Evolutionary conservation across 1,140 invertebrate genomes (phyloP), one percentile per base, ranked within the genome.

Genomic region (Scaptomyza hsui): DNA sequence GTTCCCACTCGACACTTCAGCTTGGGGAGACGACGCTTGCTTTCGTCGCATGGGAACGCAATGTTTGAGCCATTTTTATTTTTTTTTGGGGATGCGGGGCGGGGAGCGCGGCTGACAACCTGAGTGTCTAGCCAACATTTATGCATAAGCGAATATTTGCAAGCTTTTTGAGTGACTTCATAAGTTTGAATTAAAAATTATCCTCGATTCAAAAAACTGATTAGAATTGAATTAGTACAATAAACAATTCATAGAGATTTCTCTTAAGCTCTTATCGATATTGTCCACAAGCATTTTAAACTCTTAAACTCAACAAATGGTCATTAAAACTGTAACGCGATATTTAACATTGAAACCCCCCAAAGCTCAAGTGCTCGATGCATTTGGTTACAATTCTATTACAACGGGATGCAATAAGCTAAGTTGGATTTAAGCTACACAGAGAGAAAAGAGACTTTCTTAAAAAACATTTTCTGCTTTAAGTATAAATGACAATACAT

Each of bases 361-460:
- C 6, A 10, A 12, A 60, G 42, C 64, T 68, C 39, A 68, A 68
- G 64, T 52, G 57, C 13, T 35, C 4, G 10, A 15, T 48, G 12
- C 5, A 37, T 51, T 26, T 19, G 10, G 5, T n/a, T 39, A n/a
- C 44, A 7, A 51, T 51, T 51, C 6, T 13, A 13, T 16, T 12
- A 18, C 26, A 35, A 12, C 32, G 4, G 44, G 18, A 18, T 13
- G 53, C n/a, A 35, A 52, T 37, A 13, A 10, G 1, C 26, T 5
- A n/a, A 97, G 97, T 0, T 45, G 5, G 12, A 16, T 56, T 32
- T 47, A 29, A 29, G 26, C 26, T 29, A 29, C 26, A 29, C 26
- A 29, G 26, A 9, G 26, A 29, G 26, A 29, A 29, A 9, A 1
- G 4, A 29, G n/a, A n/a, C n/a, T n/a, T n/a, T n/a, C n/a, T n/a